phyloP scores from a whole-genome alignment of 30 jellyfish, hydroid and myxozoan species.

The Hydractinia symbiolongicarpus region DNA sequence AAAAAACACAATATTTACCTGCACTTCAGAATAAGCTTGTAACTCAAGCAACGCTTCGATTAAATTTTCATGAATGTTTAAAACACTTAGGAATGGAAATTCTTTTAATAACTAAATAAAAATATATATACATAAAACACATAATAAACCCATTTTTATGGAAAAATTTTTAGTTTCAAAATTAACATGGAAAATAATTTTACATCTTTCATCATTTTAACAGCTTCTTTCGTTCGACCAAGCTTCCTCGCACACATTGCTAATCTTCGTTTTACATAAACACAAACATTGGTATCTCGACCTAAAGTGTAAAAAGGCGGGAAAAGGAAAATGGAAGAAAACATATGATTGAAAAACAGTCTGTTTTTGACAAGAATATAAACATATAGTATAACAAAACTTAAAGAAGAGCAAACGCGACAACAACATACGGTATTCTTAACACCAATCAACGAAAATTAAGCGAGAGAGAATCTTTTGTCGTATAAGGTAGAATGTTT shows the following conservation, averaged over 20 bases:
- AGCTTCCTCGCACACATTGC: constrained; percentile 97
- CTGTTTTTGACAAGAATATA: neutral
- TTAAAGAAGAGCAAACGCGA: too few relatives aligned
- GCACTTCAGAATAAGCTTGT: constrained; percentile 94
- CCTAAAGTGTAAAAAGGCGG: constrained; percentile 31
- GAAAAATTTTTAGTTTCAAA: neutral
- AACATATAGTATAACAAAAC: too few relatives aligned
- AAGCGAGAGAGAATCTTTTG: too few relatives aligned
- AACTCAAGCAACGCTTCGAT: constrained; percentile 85
- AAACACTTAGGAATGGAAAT: constrained; percentile 72
- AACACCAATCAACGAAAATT: too few relatives aligned
- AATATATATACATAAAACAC: neutral
- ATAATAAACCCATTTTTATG: neutral
- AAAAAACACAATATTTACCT: constrained; percentile 37
- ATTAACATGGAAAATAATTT: neutral
- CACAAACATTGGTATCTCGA: constrained; percentile 89
- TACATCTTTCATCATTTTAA: constrained; percentile 94
- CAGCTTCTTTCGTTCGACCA: constrained; percentile 97
- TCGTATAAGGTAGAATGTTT: too few relatives aligned
- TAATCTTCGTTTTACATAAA: constrained; percentile 71
- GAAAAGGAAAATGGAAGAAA: too few relatives aligned
- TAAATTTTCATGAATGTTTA: constrained; percentile 87
- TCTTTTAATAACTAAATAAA: constrained; percentile 66
- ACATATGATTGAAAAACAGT: neutral
- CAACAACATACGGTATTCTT: too few relatives aligned